Conservation (phyloP, 2,797 vertebrate genomes). For the Sparidentex hasta region DNA sequence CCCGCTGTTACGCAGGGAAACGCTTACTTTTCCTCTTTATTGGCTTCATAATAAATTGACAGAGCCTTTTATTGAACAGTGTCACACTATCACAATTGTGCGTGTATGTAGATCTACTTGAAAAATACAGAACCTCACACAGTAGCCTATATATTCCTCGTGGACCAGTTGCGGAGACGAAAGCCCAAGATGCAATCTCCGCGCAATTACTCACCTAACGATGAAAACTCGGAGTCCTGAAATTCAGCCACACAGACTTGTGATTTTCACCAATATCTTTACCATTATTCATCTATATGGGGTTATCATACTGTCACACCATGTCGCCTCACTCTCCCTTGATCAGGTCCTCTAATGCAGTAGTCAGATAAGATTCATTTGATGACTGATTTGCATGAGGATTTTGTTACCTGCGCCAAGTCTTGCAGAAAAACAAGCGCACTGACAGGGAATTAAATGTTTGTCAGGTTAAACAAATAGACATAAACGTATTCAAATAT, state of each 20-base stretch:
- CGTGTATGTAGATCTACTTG: neutral
- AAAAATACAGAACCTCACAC: neutral
- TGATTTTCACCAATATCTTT: neutral
- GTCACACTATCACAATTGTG: neutral
- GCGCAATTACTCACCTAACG: neutral
- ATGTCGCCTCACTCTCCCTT: neutral
- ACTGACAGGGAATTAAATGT: neutral
- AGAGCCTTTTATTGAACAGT: neutral
- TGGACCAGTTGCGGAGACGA: neutral
- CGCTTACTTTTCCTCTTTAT: neutral
- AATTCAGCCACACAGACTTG: neutral
- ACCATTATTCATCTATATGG: neutral
- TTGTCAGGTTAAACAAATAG: neutral
- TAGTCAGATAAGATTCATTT: too few species aligned
- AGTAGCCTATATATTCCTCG: neutral
- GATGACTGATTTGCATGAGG: too few species aligned
- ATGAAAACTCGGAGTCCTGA: neutral
- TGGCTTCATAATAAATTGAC: neutral
- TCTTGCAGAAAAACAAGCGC: neutral
- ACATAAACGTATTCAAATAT: neutral
- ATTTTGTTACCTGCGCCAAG: neutral
- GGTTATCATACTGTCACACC: neutral
- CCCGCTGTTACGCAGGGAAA: neutral
- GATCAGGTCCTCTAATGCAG: neutral
- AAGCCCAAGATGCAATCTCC: neutral